Evolutionary conservation across 2,113 vertebrate genomes (phyloP), one percentile per base, ranked within the genome.

Genomic region (Leucosticte australis): DNA sequence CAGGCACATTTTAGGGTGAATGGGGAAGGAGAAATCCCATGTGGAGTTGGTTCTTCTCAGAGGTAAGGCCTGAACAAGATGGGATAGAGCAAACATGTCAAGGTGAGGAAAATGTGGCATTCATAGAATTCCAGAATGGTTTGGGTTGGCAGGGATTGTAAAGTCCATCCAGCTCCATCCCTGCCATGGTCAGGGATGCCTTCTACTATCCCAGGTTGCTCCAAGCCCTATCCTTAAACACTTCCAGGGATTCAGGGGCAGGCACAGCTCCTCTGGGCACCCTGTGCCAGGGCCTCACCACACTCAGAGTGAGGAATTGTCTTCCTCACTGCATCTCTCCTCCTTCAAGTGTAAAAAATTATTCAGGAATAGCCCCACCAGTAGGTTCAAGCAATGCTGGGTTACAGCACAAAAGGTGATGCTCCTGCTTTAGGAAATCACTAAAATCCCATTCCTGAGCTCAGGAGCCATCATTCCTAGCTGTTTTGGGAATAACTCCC

Each of bases 1-100:
- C 7, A 1, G 28, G 31, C 15, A 20, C 0, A 0, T 41, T 31
- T 59, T 13, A 30, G 42, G 10, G 9, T 21, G 7, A 52, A 44
- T 15, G 28, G 35, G 39, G 39, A 77, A 81, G 46, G 31, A 65
- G 21, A 64, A 92, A 14, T 39, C 14, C 31, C 15, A 4, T 15
- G 15, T 8, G 33, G 52, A 59, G 49, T 7, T 68, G 15, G 16
- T 42, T 52, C 33, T 92, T 35, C 47, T 57, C 35, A 8, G 60
- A 70, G 26, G 28, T 60, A n/a, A 68, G 1, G 0, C 14, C 39
- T 59, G 23, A 49, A 11, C 5, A 55, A 77, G 30, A 10, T 1
- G 1, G 23, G 24, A 56, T 13, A 84, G 37, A 70, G 11, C 3
- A 53, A 69, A 23, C 11, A 24, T 0, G 0, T n/a, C 28, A 42